Evolutionary conservation across 2,113 vertebrate species (phyloP).

Genomic region (Oreochromis niloticus): DNA sequence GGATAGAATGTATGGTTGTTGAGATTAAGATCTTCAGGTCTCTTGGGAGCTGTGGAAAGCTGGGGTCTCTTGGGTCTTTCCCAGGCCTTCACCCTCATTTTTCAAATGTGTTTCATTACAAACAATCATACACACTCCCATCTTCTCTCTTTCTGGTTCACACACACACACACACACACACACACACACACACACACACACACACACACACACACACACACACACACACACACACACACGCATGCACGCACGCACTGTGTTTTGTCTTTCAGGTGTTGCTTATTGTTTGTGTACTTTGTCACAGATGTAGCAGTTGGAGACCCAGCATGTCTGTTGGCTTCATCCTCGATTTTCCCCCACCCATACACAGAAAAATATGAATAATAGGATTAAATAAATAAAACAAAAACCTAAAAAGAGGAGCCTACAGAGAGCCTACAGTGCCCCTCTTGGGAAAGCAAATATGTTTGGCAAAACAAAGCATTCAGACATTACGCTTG

Average conservation of each 20-base stretch:
- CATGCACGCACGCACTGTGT: background rate
- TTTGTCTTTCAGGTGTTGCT: background rate
- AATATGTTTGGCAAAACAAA: background rate
- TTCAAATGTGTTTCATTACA: background rate
- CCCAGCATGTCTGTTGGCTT: background rate
- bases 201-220: background rate
- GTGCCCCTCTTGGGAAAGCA: rapidly evolving
- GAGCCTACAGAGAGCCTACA: background rate
- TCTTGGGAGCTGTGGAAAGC: background rate
- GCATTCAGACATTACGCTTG: background rate
- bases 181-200: background rate
- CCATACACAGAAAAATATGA: background rate
- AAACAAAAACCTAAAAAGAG: background rate
- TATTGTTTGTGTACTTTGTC: background rate
- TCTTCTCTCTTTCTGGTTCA: background rate
- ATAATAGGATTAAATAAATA: background rate
- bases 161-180: background rate
- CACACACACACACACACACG: background rate
- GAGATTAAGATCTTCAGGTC: background rate
- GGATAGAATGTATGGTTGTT: rapidly evolving
- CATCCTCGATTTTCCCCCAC: rapidly evolving
- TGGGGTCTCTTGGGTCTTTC: background rate
- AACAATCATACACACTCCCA: background rate
- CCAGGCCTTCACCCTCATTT: rapidly evolving
- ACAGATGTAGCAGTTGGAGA: background rate